A percentile compares a stretch with the other conserved stretches of the same genome.
Evolutionary conservation across 92 coral and sea anemone genomes (phyloP).

Genomic region (Metridium senile): DNA sequence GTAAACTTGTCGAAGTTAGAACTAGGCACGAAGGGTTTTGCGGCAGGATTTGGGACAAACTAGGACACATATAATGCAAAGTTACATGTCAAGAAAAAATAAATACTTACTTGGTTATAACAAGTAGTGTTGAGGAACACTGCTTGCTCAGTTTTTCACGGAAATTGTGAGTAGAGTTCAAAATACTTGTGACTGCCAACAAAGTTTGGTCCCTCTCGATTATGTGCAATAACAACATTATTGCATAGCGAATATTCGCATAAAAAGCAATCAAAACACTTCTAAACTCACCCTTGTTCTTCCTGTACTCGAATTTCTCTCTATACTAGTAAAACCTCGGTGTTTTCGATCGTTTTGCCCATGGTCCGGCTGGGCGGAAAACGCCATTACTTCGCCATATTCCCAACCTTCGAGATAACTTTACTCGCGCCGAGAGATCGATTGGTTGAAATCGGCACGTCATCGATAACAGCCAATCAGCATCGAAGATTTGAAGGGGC

Average conservation of each 20-base stretch:
- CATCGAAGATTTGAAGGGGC: constrained; percentile 1
- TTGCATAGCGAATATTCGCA: constrained; percentile 2
- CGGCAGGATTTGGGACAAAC: constrained; percentile 99
- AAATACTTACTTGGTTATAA: not conserved
- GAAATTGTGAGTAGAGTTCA: not conserved
- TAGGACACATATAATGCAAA: constrained; percentile 31
- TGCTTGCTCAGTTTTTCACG: not conserved
- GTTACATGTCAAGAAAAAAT: not conserved
- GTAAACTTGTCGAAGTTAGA: constrained; percentile 86
- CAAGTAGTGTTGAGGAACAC: not conserved
- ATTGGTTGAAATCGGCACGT: constrained; percentile 87
- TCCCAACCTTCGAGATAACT: constrained; percentile 77
- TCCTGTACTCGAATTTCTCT: constrained; percentile 55
- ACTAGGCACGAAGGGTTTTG: constrained; percentile 98
- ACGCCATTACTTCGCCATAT: constrained; percentile 99
- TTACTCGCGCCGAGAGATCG: constrained; percentile 72
- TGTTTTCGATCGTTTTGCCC: constrained; percentile 98
- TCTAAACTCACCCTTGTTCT: constrained; percentile 64
- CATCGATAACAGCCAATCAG: constrained; percentile 76
- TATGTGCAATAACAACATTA: constrained; percentile 21
- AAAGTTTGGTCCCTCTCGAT: constrained; percentile 26
- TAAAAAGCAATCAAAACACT: not conserved
- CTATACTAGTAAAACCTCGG: constrained; percentile 75
- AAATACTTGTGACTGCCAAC: constrained; percentile 8
- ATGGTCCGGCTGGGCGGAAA: constrained; percentile 99